These are phyloP conservation scores for Pyralis farinalis DNA, from an alignment of 2,888 invertebrate species.

Conservation along the genomic window DNA sequence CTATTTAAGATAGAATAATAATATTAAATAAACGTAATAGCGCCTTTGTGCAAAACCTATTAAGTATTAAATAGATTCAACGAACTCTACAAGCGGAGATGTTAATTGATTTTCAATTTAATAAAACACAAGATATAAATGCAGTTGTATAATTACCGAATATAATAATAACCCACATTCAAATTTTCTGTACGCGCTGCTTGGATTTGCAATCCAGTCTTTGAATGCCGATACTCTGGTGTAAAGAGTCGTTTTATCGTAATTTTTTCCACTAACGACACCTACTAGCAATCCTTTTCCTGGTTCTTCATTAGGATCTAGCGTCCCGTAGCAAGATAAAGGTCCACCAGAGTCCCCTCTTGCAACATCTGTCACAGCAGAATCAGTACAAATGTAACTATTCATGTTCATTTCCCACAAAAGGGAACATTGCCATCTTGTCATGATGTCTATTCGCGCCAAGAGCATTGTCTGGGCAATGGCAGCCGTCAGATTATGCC, in stretches of 20 bases:
- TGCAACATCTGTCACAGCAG: conserved; percentile 35
- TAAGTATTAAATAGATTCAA: conserved; percentile 23
- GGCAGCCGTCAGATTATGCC: not conserved
- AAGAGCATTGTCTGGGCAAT: conserved; percentile 24
- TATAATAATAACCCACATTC: conserved; percentile 8
- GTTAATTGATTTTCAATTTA: conserved; percentile 32
- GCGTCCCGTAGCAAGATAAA: conserved; percentile 37
- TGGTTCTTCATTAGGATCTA: conserved; percentile 28
- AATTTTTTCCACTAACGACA: conserved; percentile 57
- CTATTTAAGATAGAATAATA: conserved; percentile 37
- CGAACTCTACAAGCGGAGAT: conserved; percentile 13
- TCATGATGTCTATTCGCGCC: conserved; percentile 36
- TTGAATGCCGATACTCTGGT: conserved; percentile 31
- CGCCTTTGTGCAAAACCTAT: conserved; percentile 27
- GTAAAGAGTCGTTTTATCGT: conserved; percentile 43
- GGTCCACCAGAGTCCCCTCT: conserved; percentile 63
- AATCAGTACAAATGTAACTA: conserved; percentile 39
- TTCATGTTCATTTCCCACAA: conserved; percentile 56
- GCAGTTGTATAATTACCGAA: conserved; percentile 31
- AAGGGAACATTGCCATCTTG: conserved; percentile 33
- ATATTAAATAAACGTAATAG: too few species aligned
- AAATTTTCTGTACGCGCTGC: conserved; percentile 12
- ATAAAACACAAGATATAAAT: conserved; percentile 45
- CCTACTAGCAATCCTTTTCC: conserved; percentile 42
- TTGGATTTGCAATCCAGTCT: conserved; percentile 35